Evolutionary conservation across 1,140 invertebrate species (phyloP), one percentile per base, ranked within the genome.

Genomic region (Drosophila littoralis): DNA sequence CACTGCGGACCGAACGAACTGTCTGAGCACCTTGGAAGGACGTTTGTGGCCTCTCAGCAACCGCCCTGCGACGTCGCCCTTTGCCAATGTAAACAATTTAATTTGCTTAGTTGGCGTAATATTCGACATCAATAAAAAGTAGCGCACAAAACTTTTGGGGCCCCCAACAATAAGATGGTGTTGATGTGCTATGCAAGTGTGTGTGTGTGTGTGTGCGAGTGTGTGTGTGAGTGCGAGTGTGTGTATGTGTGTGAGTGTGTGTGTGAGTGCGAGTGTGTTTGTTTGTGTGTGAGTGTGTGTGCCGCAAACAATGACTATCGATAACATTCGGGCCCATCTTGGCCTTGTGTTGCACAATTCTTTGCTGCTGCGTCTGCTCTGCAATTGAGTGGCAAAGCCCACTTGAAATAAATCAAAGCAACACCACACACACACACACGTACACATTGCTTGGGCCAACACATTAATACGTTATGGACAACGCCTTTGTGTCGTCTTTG

Each of bases 71-170:
- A 22, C 10, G 7, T 15, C 38, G 33, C 6, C 13, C 64, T 85
- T 77, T 73, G 79, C 68, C 84, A 89, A 72, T 88, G 84, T 84
- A 88, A 89, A 89, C 84, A 88, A 88, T 88, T 88, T 88, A 88
- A 88, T 88, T 88, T 89, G 84, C 84, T 88, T 88, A 88, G 84
- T 88, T 88, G 84, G 84, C 84, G 84, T 88, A 80, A 88, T 88
- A 89, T 88, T 83, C 83, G 84, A 69, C 79, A 86, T 88, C 82
- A 82, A 88, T 88, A 88, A 86, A 77, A 72, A 69, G 75, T 70
- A 55, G 55, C 36, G 43, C 13, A 68, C 59, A 60, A 61, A 71
- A 65, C 59, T 79, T 81, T 61, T 22, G 55, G 58, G 51, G 45
- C 7, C 28, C 9, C 46, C 45, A 32, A 35, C 12, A 36, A 55